A percentile compares a stretch with the other conserved stretches of the same genome.
Conservation (phyloP, 1,140 invertebrate species). For the Pomacea maculata region DNA sequence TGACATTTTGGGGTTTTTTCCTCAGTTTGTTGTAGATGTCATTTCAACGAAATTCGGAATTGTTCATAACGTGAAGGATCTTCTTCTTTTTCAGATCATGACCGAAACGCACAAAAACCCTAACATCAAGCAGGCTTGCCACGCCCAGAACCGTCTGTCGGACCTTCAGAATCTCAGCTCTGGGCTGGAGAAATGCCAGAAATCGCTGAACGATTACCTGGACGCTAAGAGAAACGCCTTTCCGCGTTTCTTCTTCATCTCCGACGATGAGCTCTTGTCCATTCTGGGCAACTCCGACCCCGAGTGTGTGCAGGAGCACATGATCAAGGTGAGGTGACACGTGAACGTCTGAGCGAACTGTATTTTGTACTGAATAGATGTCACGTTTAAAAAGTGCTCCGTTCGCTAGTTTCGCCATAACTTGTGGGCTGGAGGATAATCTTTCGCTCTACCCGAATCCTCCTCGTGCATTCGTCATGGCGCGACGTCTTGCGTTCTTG, state of each 20-base stretch:
- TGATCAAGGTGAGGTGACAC: slow-evolving; percentile 76
- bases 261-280: slow-evolving; percentile 86
- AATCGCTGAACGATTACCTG: slow-evolving; percentile 86
- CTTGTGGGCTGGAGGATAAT: too few species aligned
- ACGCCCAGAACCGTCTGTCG: slow-evolving; percentile 73
- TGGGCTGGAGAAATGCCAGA: slow-evolving; percentile 85
- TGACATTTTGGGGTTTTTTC: too few species aligned
- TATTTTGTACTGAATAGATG: too few species aligned
- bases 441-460: too few species aligned
- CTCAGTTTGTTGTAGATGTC: too few species aligned
- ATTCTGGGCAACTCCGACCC: slow-evolving; percentile 83
- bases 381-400: too few species aligned
- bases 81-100: slow-evolving; percentile 74
- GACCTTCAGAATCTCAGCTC: slow-evolving; percentile 76
- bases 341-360: too few species aligned
- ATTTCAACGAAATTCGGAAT: too few species aligned
- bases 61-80: too few species aligned
- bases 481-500: too few species aligned
- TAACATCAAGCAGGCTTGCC: slow-evolving; percentile 80
- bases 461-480: too few species aligned
- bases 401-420: too few species aligned
- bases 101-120: slow-evolving; percentile 77
- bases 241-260: slow-evolving; percentile 90
- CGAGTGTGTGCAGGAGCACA: slow-evolving; percentile 83
- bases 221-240: slow-evolving; percentile 83